These are phyloP conservation scores for Hippocampus mohnikei DNA, from an alignment of 2,113 vertebrate species.

Conservation along the genomic window DNA sequence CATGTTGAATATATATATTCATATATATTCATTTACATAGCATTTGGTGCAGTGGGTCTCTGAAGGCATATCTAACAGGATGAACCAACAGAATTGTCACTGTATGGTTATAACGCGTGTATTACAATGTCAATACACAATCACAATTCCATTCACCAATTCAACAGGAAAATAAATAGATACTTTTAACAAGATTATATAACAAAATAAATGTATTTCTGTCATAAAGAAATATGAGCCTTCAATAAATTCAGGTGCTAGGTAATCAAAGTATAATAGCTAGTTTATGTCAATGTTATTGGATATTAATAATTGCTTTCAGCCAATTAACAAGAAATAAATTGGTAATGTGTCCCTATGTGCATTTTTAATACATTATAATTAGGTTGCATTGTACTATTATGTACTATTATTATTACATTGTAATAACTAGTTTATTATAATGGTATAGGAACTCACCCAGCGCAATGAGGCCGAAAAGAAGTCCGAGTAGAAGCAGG, in stretches of 20 bases:
- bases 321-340: not conserved
- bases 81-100: not conserved
- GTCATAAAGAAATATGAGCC: not conserved
- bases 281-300: not conserved
- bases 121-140: not conserved
- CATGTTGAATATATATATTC: no score
- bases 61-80: no score
- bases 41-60: no score
- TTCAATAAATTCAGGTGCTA: not conserved
- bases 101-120: not conserved
- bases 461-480: constrained; percentile 92
- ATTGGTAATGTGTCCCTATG: not conserved
- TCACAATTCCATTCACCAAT: not conserved
- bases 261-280: not conserved
- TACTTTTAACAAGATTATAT: no score
- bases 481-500: constrained; percentile 87
- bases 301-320: not conserved
- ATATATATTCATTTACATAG: no score
- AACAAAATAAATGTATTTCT: not conserved
- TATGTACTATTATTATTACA: not conserved
- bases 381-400: not conserved
- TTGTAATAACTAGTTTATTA: not conserved
- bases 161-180: no score
- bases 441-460: constrained; percentile 67
- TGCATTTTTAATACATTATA: not conserved